A percentile compares a stretch with the other conserved stretches of the same genome.
These are phyloP conservation scores for Phaedon cochleariae DNA, from an alignment of 2,888 invertebrate species.

Conservation along the genomic window DNA sequence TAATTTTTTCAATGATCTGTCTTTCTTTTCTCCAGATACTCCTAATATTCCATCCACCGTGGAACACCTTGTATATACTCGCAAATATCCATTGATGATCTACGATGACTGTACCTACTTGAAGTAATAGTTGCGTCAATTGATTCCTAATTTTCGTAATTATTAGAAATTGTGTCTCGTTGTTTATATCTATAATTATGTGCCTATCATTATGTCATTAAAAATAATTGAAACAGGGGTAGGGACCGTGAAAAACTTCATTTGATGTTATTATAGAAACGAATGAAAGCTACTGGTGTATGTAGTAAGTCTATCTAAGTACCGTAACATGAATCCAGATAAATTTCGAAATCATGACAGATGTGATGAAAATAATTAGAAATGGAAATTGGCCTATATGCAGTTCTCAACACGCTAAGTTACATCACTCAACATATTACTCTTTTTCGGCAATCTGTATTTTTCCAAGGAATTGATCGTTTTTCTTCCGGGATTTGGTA, in stretches of 20 bases:
- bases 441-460: no score
- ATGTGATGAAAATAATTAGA: no score
- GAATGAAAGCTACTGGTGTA: not conserved
- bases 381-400: no score
- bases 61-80: not conserved
- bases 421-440: no score
- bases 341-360: not conserved
- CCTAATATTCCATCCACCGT: no score
- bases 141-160: not conserved
- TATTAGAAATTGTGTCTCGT: not conserved
- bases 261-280: not conserved
- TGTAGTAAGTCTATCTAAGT: not conserved
- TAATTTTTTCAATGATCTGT: no score
- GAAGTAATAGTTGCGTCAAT: not conserved
- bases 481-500: no score
- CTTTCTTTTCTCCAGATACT: no score
- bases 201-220: not conserved
- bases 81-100: not conserved
- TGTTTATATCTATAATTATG: not conserved
- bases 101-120: not conserved
- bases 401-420: no score
- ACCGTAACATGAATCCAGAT: not conserved
- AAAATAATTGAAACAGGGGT: not conserved
- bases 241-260: not conserved
- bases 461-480: no score